Base-by-base conservation (phyloP, 2,888 invertebrate species). In the Acanthosoma haemorrhoidale region DNA sequence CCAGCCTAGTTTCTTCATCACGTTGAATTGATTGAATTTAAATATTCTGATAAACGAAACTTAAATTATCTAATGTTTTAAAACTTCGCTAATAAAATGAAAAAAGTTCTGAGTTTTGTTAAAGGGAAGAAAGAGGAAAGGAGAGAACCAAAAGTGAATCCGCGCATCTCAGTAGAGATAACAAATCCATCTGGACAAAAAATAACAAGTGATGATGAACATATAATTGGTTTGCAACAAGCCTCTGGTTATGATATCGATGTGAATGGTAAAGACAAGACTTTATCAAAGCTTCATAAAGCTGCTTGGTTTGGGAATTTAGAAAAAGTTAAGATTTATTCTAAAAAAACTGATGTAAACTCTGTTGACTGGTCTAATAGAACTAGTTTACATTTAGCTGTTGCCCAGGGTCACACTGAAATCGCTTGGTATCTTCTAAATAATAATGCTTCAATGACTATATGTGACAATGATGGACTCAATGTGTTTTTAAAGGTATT, bases 401-500 rank as follows among this genome's bases (percentile, higher is more conserved):
- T 76, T 16, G 76, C 77, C 21, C 76, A 77, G 70, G 78, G 78
- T 8, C 76, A 79, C 72, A 73, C 76, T 34, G 77, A 76, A 73
- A 74, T 79, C 68, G 77, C 77, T 29, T 77, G 77, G 76, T 77
- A 76, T 71, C 74, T 79, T n/a, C 72, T 79, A 13, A 76, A 75
- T 39, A 77, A 77, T 70, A 77, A 77, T 71, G 77, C 78, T 29
- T 74, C 74, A 21, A 70, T 76, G 69, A 76, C 77, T 51, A 74
- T 77, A 32, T 73, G 74, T 70, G 78, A 78, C 71, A 75, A 71
- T 66, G 78, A 77, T 64, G 78, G 78, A 25, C 76, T 76, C 59
- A 78, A 77, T 25, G 77, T 78, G n/a, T 77, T 78, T 68, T 72
- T 78, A 29, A 78, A 78, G 76, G 78, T 78, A 73, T n/a, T n/a